phyloP scores from a whole-genome alignment of 2,888 invertebrate species.

The Bellardia bayeri region DNA sequence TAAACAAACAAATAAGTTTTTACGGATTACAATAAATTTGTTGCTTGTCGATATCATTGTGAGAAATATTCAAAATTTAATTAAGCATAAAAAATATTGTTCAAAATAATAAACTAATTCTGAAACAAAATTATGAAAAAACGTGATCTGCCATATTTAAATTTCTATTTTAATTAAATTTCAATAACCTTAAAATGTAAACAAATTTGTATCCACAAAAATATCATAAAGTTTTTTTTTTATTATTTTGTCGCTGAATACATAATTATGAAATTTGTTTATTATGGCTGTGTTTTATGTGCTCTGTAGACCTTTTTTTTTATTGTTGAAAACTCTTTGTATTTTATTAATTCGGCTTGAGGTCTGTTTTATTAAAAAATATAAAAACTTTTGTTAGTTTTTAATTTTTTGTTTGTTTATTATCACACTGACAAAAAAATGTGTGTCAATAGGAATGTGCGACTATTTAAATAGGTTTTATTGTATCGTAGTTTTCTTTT shows the following conservation, averaged over 20 bases:
- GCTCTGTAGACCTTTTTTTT: no score
- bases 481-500: no score
- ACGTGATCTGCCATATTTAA: conserved; percentile 13
- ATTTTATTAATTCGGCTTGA: no score
- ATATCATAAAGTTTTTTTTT: conserved; percentile 10
- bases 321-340: no score
- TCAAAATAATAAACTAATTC: neutral
- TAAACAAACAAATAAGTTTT: conserved; percentile 18
- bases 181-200: conserved; percentile 19
- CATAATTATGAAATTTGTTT: conserved; percentile 11
- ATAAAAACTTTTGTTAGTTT: no score
- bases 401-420: no score
- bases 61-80: neutral
- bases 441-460: no score
- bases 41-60: neutral
- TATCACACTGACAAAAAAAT: neutral
- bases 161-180: conserved; percentile 18
- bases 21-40: neutral
- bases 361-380: no score
- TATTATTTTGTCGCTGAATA: conserved; percentile 15
- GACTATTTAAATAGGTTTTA: no score
- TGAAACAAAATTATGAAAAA: conserved; percentile 5
- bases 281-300: no score
- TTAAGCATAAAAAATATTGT: neutral
- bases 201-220: conserved; percentile 52